Evolutionary conservation across 2,113 vertebrate genomes (phyloP).

Genomic region (Odocoileus hemionus): DNA sequence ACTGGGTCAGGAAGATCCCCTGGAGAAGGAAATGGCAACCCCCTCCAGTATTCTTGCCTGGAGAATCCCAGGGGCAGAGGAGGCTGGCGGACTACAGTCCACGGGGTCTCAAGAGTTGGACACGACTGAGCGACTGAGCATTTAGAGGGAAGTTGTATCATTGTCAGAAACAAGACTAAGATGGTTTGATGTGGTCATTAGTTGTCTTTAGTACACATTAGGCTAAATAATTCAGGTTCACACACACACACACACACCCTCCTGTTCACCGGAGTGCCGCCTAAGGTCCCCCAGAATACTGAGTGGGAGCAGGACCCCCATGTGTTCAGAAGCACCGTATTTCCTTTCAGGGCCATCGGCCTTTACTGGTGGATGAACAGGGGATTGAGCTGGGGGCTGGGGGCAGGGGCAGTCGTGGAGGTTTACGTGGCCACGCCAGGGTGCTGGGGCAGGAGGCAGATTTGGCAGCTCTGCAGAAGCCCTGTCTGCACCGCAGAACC

Average conservation of each 20-base stretch:
- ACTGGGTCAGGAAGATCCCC: background rate
- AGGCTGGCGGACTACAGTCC: background rate
- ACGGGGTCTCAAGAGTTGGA: background rate
- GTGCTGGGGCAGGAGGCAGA: background rate
- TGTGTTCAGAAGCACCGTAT: rapidly evolving
- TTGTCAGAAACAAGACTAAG: background rate
- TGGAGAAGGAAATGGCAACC: background rate
- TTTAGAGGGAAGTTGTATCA: background rate
- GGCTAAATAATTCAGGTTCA: background rate
- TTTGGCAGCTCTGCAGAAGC: background rate
- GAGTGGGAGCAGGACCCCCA: background rate
- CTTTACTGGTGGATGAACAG: background rate
- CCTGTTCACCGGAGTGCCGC: background rate
- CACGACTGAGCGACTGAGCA: background rate
- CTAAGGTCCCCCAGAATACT: background rate
- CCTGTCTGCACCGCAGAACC: background rate
- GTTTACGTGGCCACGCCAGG: background rate
- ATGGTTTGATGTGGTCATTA: background rate
- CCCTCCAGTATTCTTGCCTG: background rate
- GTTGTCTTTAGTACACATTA: background rate
- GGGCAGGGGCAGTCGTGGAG: background rate
- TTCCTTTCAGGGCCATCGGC: background rate
- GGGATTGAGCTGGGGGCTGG: background rate
- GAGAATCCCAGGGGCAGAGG: background rate
- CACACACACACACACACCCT: background rate